Evolutionary conservation across 1,140 invertebrate genomes (phyloP).

Genomic region (Choristoneura fumiferana): DNA sequence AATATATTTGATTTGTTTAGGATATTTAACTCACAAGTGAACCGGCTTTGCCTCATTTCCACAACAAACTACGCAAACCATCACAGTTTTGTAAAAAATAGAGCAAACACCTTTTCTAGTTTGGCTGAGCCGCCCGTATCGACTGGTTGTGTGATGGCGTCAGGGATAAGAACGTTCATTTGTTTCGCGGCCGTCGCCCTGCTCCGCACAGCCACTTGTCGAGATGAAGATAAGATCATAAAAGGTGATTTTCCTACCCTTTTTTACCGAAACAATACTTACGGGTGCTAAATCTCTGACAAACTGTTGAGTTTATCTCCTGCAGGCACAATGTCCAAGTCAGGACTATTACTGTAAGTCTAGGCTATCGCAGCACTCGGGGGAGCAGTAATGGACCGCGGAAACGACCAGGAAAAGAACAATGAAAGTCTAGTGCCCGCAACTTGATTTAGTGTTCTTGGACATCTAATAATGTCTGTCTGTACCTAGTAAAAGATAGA

Average conservation of each 20-base stretch:
- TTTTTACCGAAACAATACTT: slow-evolving; percentile 8
- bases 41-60: not conserved
- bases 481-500: not conserved
- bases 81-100: slow-evolving; percentile 10
- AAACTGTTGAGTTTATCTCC: slow-evolving; percentile 25
- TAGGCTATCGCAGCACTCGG: slow-evolving; percentile 42
- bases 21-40: too few species aligned
- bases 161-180: slow-evolving; percentile 11
- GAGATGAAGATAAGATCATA: slow-evolving; percentile 67
- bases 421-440: slow-evolving; percentile 40
- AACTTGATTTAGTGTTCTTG: slow-evolving; percentile 53
- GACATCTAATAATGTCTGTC: slow-evolving; percentile 33
- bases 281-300: slow-evolving; percentile 9
- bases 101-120: slow-evolving; percentile 8
- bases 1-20: too few species aligned
- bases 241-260: slow-evolving; percentile 46
- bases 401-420: slow-evolving; percentile 52
- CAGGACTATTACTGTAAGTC: slow-evolving; percentile 39
- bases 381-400: slow-evolving; percentile 57
- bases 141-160: slow-evolving; percentile 24
- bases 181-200: slow-evolving; percentile 6
- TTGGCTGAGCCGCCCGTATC: slow-evolving; percentile 3
- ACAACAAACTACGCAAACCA: not conserved
- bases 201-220: not conserved
- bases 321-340: slow-evolving; percentile 38